Evolutionary conservation across 2,113 vertebrate genomes (phyloP), one percentile per base, ranked within the genome.

Genomic region (Podarcis muralis): DNA sequence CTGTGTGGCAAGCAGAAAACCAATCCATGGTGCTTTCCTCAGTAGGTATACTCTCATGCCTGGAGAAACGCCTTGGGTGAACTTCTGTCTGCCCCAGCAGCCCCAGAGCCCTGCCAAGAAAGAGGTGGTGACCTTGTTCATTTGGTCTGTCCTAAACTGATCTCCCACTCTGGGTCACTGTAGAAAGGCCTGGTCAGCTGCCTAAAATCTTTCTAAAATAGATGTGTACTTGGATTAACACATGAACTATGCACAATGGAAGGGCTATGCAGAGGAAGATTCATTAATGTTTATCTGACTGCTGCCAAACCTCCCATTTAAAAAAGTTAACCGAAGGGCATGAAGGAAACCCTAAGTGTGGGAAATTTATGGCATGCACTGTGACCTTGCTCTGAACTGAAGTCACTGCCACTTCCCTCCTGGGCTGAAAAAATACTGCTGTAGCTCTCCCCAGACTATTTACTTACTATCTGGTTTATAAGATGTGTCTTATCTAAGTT

Each of bases 381-480:
- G 84, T 91, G 94, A 95, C 95, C 94, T 96, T 93, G 90, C 91
- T 93, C 90, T 93, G 92, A 89, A 93, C 92, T 76, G 68, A 87
- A 76, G 83, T 88, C 86, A 75, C 88, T 94, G 93, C 91, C 91
- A 91, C 90, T 94, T 91, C 68, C 86, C 79, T 93, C 87, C 84
- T 91, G 91, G 92, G 85, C 87, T 96, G 90, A 93, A 90, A 86
- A 53, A 77, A 8, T 20, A 0, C 53, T 6, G 79, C 82, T 93
- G 80, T 80, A 81, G 84, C 89, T 71, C 59, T 83, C 74, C 66
- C 40, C 35, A 40, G 40, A 6, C 65, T 78, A 75, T 85, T 93
- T 87, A 89, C 85, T 90, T 90, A 68, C 80, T 27, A 0, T 62
- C 88, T 91, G n/a, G 11, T 81, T 90, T 92, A 66, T 87, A 87